Conservation (phyloP, 2,888 invertebrate genomes). For the Tetragnatha montana region DNA sequence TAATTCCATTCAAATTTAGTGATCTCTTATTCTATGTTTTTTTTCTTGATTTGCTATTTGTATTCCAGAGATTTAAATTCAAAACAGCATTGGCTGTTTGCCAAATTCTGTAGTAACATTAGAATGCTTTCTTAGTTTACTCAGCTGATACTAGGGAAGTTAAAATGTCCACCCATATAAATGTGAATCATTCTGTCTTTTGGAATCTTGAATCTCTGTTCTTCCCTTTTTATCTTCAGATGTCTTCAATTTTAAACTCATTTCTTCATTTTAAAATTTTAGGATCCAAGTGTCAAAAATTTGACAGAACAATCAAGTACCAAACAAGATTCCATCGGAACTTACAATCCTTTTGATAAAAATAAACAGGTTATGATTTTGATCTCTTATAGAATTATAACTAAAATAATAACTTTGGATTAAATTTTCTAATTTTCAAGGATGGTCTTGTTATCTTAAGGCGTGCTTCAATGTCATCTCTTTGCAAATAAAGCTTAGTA, state of each 20-base stretch:
- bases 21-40: no score
- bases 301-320: constrained; percentile 40
- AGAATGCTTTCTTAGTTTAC: constrained; percentile 24
- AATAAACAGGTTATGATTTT: constrained; percentile 29
- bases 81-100: neutral
- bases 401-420: neutral
- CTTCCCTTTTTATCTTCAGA: neutral
- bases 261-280: neutral
- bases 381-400: neutral
- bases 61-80: neutral
- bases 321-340: constrained; percentile 40
- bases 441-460: neutral
- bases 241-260: neutral
- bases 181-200: no score
- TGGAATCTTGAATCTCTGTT: no score
- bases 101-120: constrained; percentile 10
- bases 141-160: constrained; percentile 4
- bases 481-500: neutral
- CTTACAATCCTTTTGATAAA: constrained; percentile 66
- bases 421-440: neutral
- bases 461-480: neutral
- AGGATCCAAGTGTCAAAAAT: constrained; percentile 61
- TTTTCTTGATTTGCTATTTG: no score
- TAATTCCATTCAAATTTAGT: no score
- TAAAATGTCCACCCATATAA: neutral